Conservation (phyloP, 2,888 invertebrate genomes). For the Meloe dianella region DNA sequence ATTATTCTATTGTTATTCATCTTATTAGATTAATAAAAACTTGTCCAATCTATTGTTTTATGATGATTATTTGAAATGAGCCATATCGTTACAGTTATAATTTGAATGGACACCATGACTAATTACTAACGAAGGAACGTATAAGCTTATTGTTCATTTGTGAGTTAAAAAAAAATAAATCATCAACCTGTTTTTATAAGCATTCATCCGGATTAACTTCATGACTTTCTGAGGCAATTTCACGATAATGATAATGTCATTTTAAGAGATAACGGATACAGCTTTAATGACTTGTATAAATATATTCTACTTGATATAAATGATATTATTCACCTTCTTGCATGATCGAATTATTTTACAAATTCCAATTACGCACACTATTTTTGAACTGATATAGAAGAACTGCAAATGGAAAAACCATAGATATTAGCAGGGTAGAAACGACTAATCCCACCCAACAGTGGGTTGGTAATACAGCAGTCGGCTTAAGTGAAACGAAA, state of each 20-base stretch:
- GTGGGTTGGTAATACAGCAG: slow-evolving; percentile 41
- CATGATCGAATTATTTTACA: too few species aligned
- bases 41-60: neutral
- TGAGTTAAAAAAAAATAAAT: neutral
- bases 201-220: neutral
- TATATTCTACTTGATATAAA: too few species aligned
- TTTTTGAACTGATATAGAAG: too few species aligned
- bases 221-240: neutral
- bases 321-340: too few species aligned
- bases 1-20: neutral
- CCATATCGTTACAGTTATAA: neutral
- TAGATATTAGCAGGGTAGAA: slow-evolving; percentile 30
- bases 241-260: neutral
- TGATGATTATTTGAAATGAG: neutral
- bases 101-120: neutral
- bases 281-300: neutral
- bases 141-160: neutral
- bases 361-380: too few species aligned
- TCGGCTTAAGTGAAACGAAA: slow-evolving; percentile 55
- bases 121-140: neutral
- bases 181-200: neutral
- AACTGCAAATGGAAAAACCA: neutral
- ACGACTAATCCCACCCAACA: slow-evolving; percentile 46
- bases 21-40: too few species aligned
- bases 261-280: neutral